phyloP scores from a whole-genome alignment of 2,113 vertebrate species.

The Merops nubicus region DNA sequence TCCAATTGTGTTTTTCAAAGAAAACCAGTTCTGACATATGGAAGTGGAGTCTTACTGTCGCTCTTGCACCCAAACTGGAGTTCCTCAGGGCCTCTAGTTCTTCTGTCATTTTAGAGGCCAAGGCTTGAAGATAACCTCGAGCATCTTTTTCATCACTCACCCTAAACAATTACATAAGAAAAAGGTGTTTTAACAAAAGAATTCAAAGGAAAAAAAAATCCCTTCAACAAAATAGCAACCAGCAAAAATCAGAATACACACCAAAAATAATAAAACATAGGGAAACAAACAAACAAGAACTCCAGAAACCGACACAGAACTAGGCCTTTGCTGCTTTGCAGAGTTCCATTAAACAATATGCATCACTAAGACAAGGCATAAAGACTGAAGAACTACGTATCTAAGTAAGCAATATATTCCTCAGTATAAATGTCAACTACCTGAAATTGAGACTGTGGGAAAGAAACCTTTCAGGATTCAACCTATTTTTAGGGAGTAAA shows the following conservation, averaged over 20 bases:
- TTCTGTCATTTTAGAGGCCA: conserved; percentile 99
- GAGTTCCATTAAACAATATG: neutral
- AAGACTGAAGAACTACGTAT: neutral
- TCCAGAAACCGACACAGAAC: neutral
- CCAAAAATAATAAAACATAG: neutral
- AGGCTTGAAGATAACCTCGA: conserved; percentile 94
- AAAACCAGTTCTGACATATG: neutral
- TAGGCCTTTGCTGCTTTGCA: neutral
- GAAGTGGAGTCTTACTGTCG: conserved; percentile 81
- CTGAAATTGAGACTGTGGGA: neutral
- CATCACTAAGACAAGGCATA: neutral
- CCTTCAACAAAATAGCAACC: neutral
- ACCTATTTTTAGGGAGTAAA: neutral
- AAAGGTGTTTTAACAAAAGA: neutral
- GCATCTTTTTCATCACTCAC: conserved; percentile 99
- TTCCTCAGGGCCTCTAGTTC: conserved; percentile 94
- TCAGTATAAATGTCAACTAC: neutral
- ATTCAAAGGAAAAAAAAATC: neutral
- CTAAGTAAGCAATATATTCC: neutral
- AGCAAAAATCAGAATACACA: neutral
- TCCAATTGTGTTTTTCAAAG: neutral
- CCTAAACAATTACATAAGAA: conserved; percentile 70
- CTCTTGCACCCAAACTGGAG: conserved; percentile 92
- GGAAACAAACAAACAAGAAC: neutral
- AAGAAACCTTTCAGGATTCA: neutral